Conservation (phyloP, 2,888 invertebrate genomes). For the Rhagonycha lutea region DNA sequence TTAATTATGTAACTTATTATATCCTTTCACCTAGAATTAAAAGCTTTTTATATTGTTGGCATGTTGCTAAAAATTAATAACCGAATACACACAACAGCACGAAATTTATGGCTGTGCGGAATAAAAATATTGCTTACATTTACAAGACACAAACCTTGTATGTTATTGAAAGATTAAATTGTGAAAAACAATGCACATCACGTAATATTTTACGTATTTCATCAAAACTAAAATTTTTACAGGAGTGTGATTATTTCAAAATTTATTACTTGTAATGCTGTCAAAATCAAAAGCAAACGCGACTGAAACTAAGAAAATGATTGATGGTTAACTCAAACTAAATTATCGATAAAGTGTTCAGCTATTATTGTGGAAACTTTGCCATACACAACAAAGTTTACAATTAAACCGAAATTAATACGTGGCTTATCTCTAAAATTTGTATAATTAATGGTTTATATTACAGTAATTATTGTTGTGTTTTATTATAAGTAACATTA, state of each 20-base stretch:
- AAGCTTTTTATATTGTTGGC: not conserved
- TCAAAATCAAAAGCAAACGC: not conserved
- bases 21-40: not conserved
- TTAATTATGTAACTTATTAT: not conserved
- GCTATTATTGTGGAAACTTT: not conserved
- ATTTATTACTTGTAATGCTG: not conserved
- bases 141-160: not conserved
- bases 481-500: not conserved
- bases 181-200: not conserved
- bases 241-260: not conserved
- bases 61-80: not conserved
- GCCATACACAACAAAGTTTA: not conserved
- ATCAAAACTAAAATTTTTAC: not conserved
- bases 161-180: not conserved
- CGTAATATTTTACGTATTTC: not conserved
- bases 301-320: not conserved
- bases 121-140: not conserved
- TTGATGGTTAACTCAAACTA: not conserved
- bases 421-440: not conserved
- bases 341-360: slow-evolving; percentile 2
- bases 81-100: not conserved
- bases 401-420: not conserved
- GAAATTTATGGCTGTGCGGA: not conserved
- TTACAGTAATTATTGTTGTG: not conserved
- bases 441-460: not conserved